Conservation (phyloP, 2,888 invertebrate species). For the Athalia circularis region DNA sequence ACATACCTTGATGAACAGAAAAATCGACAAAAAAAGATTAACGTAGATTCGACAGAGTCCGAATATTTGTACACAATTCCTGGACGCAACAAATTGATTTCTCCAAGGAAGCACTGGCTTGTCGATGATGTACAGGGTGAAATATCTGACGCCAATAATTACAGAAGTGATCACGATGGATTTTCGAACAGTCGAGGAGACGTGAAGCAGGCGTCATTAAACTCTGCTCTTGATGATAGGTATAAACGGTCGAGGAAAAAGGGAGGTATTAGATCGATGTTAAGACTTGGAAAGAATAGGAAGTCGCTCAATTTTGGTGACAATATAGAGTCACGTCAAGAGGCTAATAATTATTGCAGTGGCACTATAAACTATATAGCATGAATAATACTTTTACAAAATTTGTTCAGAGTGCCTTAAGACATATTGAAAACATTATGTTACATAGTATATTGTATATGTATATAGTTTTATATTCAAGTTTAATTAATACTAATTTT, state of each 20-base stretch:
- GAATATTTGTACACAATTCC: conserved; percentile 71
- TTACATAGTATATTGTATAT: conserved; percentile 32
- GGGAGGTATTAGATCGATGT: conserved; percentile 71
- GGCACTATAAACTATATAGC: conserved; percentile 73
- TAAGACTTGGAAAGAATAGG: conserved; percentile 70
- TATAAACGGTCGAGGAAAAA: conserved; percentile 71
- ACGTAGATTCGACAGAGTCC: conserved; percentile 61
- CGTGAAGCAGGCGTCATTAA: conserved; percentile 87
- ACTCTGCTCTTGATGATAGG: conserved; percentile 76
- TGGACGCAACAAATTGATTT: conserved; percentile 69
- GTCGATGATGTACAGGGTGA: conserved; percentile 80
- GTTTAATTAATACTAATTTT: conserved; percentile 33
- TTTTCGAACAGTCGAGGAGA: conserved; percentile 81
- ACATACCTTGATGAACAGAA: conserved; percentile 58
- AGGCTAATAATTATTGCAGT: conserved; percentile 71
- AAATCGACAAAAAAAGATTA: conserved; percentile 60
- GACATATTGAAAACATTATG: conserved; percentile 53
- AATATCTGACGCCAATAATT: conserved; percentile 76
- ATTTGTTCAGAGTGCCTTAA: conserved; percentile 72
- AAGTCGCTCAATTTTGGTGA: conserved; percentile 72
- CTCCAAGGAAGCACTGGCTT: conserved; percentile 88
- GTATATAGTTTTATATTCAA: conserved; percentile 36
- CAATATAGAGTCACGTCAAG: conserved; percentile 69
- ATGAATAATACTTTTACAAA: conserved; percentile 57
- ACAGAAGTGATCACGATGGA: conserved; percentile 78